These are phyloP conservation scores for Thymelicus acteon DNA, from an alignment of 2,888 invertebrate genomes.

Conservation along the genomic window DNA sequence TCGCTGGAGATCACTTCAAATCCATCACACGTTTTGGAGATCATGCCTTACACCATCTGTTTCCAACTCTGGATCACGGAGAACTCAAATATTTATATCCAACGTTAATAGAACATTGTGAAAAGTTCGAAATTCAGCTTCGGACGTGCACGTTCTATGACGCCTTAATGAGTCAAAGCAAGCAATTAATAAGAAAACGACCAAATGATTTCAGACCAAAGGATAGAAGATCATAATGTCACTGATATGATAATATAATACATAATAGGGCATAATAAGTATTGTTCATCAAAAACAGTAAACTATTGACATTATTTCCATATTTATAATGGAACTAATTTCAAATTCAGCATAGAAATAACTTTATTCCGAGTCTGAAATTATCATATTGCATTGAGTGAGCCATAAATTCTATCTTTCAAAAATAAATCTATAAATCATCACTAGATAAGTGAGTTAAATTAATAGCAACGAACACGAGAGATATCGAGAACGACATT, in stretches of 20 bases:
- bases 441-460: too few relatives aligned
- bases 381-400: too few relatives aligned
- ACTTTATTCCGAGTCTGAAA: too few relatives aligned
- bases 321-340: too few relatives aligned
- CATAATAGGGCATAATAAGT: neutral
- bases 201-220: constrained; percentile 59
- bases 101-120: constrained; percentile 85
- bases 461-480: too few relatives aligned
- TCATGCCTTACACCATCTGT: constrained; percentile 91
- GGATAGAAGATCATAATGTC: neutral
- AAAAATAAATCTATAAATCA: too few relatives aligned
- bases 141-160: constrained; percentile 83
- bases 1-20: constrained; percentile 86
- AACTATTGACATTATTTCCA: neutral
- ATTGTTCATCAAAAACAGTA: neutral
- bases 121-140: constrained; percentile 85
- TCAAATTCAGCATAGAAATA: too few relatives aligned
- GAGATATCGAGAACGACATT: too few relatives aligned
- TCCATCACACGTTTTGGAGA: constrained; percentile 90
- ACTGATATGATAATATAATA: too few relatives aligned
- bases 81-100: constrained; percentile 88
- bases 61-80: constrained; percentile 92
- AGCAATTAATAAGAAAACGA: constrained; percentile 70
- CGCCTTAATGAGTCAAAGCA: constrained; percentile 87
- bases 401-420: too few relatives aligned